Base-by-base conservation (phyloP, 2,888 invertebrate genomes). In the Mellilla xanthometata region DNA sequence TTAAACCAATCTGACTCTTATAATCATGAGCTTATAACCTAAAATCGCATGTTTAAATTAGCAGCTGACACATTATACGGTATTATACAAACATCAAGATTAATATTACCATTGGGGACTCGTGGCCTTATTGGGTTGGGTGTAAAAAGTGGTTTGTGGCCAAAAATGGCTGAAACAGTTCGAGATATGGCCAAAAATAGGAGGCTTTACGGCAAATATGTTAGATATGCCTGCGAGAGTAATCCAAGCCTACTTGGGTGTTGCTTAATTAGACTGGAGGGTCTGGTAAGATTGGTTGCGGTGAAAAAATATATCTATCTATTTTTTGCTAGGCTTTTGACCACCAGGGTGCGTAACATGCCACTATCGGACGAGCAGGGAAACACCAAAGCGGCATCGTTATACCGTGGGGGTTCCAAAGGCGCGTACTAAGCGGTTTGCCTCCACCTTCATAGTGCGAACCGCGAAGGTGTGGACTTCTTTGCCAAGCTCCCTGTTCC, bases 51-150 rank as follows among this genome's bases (percentile, higher is more conserved):
- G 5, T 2, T 6, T 9, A 39, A 42, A 31, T 41, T n/a, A 32
- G 15, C 29, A 48, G 38, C 38, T 33, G 38, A 41, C 12, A 41
- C 41, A 42, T 48, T 48, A 48, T 47, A 47, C 47, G 28, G 36
- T 13, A 49, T 56, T 52, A 52, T 44, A 59, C 51, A 70, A 55
- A 69, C 71, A 76, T 80, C 75, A 76, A 80, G 81, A 82, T 72
- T 74, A 74, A 77, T 75, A 72, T 79, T 74, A 68, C 72, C 76
- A 76, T 76, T 74, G 73, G 62, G 51, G 67, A 65, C 62, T 44
- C 48, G 36, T 38, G 15, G 42, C 79, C 77, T 55, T 74, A 72
- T 80, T 68, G 59, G 69, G 76, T 52, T 30, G 44, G 49, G 57
- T 61, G 49, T 49, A 82, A 81, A 82, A 82, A 70, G 70, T 65